Base-by-base conservation (phyloP, 1,140 invertebrate genomes). In the Chironomus tepperi region DNA sequence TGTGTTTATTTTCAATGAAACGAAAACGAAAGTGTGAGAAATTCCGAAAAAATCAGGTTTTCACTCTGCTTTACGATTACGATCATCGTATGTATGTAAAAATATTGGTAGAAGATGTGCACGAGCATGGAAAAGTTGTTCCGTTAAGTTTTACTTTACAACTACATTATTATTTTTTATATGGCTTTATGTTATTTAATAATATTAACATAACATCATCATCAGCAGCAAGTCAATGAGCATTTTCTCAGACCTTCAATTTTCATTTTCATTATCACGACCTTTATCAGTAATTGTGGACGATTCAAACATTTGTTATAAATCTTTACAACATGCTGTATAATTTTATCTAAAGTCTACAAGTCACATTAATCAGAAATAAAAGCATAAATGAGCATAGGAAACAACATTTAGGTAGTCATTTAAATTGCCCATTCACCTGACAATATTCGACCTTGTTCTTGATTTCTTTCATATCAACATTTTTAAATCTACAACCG, bases 381-480 rank as follows among this genome's bases (percentile, higher is more conserved):
- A 15, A 57, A 34, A 34, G 24, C 24, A 47, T 47, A 12, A 47
- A 12, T 47, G 43, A 3, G 43, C 15, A n/a, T n/a, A 57, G 47
- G 47, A 57, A 57, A 57, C 47, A 57, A n/a, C 43, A 15, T 57
- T 57, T 89, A 90, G 19, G 89, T 89, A 76, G 87, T 85, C 76
- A 88, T 86, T 80, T 91, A 89, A 91, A 90, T 78, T 89, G 89
- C 73, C 90, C 86, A 80, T 90, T 90, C 65, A 90, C 86, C 16
- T 89, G 89, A 84, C 76, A 73, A 47, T n/a, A 57, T 5, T n/a
- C 10, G 47, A 57, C 47, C 47, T 57, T 57, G 47, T 57, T 57
- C 43, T 72, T 19, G 47, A 75, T 75, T 73, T 75, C 75, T 73
- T 74, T 73, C 12, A 74, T 75, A 57, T 57, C 47, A n/a, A 57